Conservation (phyloP, 2,797 vertebrate genomes). For the Phylloscopus collybita region DNA sequence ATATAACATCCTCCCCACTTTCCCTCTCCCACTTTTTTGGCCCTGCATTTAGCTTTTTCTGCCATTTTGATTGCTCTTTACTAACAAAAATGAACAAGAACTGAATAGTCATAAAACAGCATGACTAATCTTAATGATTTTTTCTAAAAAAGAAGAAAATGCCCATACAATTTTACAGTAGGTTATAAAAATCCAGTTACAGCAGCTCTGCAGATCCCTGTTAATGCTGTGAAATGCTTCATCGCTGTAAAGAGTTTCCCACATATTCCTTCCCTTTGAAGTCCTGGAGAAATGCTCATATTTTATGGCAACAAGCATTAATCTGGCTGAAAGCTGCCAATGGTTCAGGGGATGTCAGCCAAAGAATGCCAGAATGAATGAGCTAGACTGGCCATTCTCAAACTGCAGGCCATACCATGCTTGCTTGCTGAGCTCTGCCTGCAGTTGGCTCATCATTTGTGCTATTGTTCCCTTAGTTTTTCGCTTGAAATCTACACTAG, state of each 20-base stretch:
- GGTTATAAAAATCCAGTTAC: conserved; percentile 5
- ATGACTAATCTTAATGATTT: conserved; percentile 23
- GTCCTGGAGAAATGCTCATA: not conserved
- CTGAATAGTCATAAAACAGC: not conserved
- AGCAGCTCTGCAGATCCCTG: conserved; percentile 27
- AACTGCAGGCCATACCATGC: not conserved
- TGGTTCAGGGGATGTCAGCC: not conserved
- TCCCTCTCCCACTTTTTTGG: not conserved
- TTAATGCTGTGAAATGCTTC: conserved; percentile 33
- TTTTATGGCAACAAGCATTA: conserved; percentile 36
- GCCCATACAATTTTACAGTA: conserved; percentile 22
- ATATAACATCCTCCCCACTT: fast-evolving
- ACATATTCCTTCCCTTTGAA: conserved; percentile 40
- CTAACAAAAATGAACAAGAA: conserved; percentile 26
- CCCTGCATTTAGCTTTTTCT: not conserved
- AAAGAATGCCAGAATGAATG: not conserved
- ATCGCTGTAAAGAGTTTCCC: conserved; percentile 16
- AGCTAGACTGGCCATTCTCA: not conserved
- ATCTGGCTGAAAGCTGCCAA: conserved; percentile 9
- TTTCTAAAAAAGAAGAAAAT: conserved; percentile 2
- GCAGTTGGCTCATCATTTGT: not conserved
- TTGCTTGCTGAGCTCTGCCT: not conserved
- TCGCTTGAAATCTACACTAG: not conserved
- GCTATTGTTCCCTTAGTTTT: not conserved
- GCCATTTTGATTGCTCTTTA: not conserved